Evolutionary conservation across 1,140 invertebrate species (phyloP).

Genomic region (Drosophila kohkoa): DNA sequence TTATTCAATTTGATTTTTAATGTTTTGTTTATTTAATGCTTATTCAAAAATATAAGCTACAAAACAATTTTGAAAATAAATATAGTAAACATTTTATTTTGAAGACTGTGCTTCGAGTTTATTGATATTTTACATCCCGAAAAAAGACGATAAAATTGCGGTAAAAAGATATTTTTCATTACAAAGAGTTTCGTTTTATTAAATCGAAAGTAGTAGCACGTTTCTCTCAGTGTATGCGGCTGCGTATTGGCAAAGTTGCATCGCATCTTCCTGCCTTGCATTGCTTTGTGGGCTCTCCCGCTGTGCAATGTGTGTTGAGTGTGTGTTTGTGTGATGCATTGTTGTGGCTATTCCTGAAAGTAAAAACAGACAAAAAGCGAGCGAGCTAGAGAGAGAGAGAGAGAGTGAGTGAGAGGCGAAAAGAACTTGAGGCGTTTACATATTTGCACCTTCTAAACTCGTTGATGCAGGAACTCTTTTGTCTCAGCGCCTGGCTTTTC

Average conservation of each 20-base stretch:
- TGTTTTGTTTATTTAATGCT: too few species aligned
- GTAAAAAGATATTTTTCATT: too few species aligned
- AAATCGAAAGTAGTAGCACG: too few species aligned
- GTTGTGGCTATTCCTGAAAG: constrained; percentile 42
- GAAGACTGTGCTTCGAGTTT: too few species aligned
- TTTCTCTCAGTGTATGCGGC: constrained; percentile 26
- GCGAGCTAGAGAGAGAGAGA: not conserved
- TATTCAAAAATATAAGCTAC: too few species aligned
- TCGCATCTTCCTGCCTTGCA: constrained; percentile 8
- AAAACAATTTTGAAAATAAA: too few species aligned
- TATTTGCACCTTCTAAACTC: constrained; percentile 16
- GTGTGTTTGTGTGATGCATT: constrained; percentile 32
- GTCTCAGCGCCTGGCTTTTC: constrained; percentile 1
- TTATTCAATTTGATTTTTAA: too few species aligned
- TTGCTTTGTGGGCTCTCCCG: constrained; percentile 42
- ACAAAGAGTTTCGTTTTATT: too few species aligned
- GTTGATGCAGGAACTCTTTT: constrained; percentile 7
- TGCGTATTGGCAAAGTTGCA: constrained; percentile 25
- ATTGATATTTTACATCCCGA: too few species aligned
- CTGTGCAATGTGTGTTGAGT: constrained; percentile 43
- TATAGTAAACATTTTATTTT: too few species aligned
- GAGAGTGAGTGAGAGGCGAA: not conserved
- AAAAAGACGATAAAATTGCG: too few species aligned
- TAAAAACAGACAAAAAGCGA: constrained; percentile 31
- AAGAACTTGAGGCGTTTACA: constrained; percentile 26